phyloP scores from a whole-genome alignment of 2,888 invertebrate species.

The Anodontia alba region DNA sequence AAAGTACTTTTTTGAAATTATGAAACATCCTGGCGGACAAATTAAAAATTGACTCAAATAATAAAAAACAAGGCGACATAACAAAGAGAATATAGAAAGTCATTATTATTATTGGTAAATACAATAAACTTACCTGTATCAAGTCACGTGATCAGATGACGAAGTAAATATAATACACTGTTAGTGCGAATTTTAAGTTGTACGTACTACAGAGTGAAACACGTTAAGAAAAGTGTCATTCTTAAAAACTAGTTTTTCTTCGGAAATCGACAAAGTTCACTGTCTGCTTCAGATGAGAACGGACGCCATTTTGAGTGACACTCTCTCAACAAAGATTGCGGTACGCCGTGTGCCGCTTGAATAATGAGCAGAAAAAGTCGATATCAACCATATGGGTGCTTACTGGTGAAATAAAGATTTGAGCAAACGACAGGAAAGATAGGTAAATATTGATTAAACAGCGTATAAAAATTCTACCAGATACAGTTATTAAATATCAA shows the following conservation, averaged over 20 bases:
- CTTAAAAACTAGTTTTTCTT: too few relatives aligned
- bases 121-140: not conserved
- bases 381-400: conserved; percentile 23
- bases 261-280: not conserved
- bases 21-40: too few relatives aligned
- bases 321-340: conserved; percentile 28
- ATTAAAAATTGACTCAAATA: too few relatives aligned
- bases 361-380: conserved; percentile 21
- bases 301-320: conserved; percentile 22
- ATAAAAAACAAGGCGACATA: too few relatives aligned
- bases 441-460: conserved; percentile 14
- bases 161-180: not conserved
- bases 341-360: conserved; percentile 23
- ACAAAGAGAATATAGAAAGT: too few relatives aligned
- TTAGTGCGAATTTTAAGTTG: too few relatives aligned
- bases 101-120: not conserved
- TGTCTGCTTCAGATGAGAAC: not conserved
- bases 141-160: conserved; percentile 1
- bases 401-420: not conserved
- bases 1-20: too few relatives aligned
- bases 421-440: conserved; percentile 5
- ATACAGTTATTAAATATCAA: not conserved
- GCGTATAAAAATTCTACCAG: not conserved
- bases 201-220: too few relatives aligned
- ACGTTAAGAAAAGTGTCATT: too few relatives aligned